phyloP scores from a whole-genome alignment of 2,888 invertebrate genomes.

The Drosophila flavopinicola region DNA sequence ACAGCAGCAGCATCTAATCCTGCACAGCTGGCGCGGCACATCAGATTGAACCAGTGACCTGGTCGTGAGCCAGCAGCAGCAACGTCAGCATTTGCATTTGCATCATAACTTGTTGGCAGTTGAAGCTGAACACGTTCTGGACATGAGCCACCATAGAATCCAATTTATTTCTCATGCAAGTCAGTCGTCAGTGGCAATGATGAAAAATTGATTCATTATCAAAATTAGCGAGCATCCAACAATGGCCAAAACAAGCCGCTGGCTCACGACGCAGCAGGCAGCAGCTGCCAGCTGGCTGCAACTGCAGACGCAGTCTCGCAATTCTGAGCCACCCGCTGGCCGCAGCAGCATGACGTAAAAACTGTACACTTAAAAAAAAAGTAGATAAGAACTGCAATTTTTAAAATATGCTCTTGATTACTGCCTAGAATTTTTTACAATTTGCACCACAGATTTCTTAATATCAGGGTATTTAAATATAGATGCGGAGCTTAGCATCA shows the following conservation, averaged over 20 bases:
- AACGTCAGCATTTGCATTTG: slow-evolving; percentile 20
- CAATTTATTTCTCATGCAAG: slow-evolving; percentile 76
- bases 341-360: slow-evolving; percentile 59
- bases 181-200: slow-evolving; percentile 63
- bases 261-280: slow-evolving; percentile 65
- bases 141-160: slow-evolving; percentile 59
- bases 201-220: slow-evolving; percentile 80
- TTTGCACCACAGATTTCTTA: too few species aligned
- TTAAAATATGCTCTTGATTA: too few species aligned
- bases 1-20: slow-evolving; percentile 37
- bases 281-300: slow-evolving; percentile 18
- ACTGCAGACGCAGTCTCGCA: slow-evolving; percentile 39
- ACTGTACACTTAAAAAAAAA: slow-evolving; percentile 30
- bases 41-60: slow-evolving; percentile 82
- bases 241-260: slow-evolving; percentile 69
- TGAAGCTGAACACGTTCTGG: slow-evolving; percentile 51
- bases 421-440: too few species aligned
- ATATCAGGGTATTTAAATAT: too few species aligned
- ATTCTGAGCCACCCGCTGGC: slow-evolving; percentile 56
- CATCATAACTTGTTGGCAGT: slow-evolving; percentile 65
- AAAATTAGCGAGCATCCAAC: slow-evolving; percentile 77
- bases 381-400: neutral
- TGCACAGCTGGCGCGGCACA: slow-evolving; percentile 59
- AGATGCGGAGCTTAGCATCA: too few species aligned
- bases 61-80: slow-evolving; percentile 78